A percentile compares a stretch with the other conserved stretches of the same genome.
phyloP scores from a whole-genome alignment of 92 coral and sea anemone species.

The Heliopora coerulea region DNA sequence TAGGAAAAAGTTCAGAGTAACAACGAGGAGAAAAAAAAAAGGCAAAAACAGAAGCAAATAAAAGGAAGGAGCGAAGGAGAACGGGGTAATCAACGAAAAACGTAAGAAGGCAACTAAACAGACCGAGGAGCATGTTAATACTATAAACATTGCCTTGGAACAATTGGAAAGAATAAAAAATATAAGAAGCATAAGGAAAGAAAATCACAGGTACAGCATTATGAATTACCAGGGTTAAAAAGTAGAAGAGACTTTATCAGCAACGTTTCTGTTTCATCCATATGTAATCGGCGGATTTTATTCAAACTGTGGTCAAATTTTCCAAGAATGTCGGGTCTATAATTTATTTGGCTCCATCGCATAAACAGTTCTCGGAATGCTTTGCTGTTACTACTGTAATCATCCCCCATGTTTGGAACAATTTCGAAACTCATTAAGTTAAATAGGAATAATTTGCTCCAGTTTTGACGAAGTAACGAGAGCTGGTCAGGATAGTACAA shows the following conservation, averaged over 20 bases:
- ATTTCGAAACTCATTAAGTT: constrained; percentile 90
- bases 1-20: too few species aligned
- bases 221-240: constrained; percentile 86
- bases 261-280: constrained; percentile 81
- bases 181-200: too few species aligned
- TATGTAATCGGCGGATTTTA: constrained; percentile 82
- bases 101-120: too few species aligned
- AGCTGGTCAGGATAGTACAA: constrained; percentile 95
- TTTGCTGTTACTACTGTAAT: constrained; percentile 54
- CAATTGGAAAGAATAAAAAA: too few species aligned
- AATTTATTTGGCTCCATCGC: constrained; percentile 64
- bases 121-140: too few species aligned
- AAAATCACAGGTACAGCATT: too few species aligned
- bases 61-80: too few species aligned
- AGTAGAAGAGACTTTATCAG: constrained; percentile 86
- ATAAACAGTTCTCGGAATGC: constrained; percentile 54
- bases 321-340: constrained; percentile 81
- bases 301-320: constrained; percentile 89
- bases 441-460: constrained; percentile 88
- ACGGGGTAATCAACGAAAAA: too few species aligned
- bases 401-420: constrained; percentile 74
- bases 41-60: too few species aligned
- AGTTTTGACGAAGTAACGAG: constrained; percentile 73
- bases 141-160: too few species aligned
- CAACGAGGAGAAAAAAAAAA: too few species aligned